phyloP scores from a whole-genome alignment of 2,797 vertebrate genomes.

The Enteromius fasciolatus region DNA sequence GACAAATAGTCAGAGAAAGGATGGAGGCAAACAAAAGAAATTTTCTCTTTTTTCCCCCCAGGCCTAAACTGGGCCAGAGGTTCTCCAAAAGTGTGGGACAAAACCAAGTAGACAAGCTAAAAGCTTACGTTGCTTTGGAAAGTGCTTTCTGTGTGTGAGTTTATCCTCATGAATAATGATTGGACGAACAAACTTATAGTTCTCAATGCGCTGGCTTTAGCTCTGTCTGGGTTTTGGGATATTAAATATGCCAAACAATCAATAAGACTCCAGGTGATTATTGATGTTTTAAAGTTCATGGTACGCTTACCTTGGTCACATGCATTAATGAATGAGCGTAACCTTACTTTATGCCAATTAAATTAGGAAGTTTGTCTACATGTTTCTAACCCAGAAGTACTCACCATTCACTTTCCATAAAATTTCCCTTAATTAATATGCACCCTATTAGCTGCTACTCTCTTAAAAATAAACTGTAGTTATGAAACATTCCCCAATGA shows the following conservation, averaged over 20 bases:
- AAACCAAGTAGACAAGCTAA: slow-evolving; percentile 46
- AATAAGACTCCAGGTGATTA: slow-evolving; percentile 3
- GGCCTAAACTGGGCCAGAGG: slow-evolving; percentile 42
- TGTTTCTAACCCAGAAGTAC: neutral
- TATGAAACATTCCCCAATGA: neutral
- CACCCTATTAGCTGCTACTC: neutral
- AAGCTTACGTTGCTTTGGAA: slow-evolving; percentile 28
- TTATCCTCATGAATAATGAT: slow-evolving; percentile 53
- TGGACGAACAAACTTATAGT: slow-evolving; percentile 21
- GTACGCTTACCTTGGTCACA: neutral
- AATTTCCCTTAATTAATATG: neutral
- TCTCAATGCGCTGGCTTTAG: slow-evolving; percentile 18
- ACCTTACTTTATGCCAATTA: neutral
- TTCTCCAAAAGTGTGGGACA: slow-evolving; percentile 51
- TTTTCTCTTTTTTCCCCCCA: slow-evolving; percentile 13
- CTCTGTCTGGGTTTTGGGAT: neutral
- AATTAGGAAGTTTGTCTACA: neutral
- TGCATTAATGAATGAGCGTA: neutral
- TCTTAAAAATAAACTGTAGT: neutral
- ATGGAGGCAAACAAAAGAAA: slow-evolving; percentile 54
- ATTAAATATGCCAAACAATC: slow-evolving; percentile 25
- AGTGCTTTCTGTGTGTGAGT: slow-evolving; percentile 28
- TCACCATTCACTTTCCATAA: neutral
- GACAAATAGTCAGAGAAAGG: slow-evolving; percentile 51
- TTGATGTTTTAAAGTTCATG: slow-evolving; percentile 3